Conservation (phyloP, 2,888 invertebrate species). For the Cyclophora albipunctata region DNA sequence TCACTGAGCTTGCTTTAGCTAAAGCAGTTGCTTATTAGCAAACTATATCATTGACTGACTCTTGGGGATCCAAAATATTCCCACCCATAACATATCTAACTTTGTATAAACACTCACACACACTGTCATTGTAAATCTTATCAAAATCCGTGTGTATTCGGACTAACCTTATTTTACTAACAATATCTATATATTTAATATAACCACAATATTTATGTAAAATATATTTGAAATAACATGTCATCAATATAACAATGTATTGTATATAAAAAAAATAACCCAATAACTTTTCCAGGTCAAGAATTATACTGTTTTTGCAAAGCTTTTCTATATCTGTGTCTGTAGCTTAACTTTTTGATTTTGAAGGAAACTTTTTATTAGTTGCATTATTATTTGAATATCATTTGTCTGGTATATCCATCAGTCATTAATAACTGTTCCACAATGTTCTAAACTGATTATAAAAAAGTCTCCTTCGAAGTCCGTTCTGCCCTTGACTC, state of each 20-base stretch:
- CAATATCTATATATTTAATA: no score
- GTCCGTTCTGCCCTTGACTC: slow-evolving; percentile 59
- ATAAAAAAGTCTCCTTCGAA: slow-evolving; percentile 49
- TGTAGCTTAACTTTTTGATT: slow-evolving; percentile 63
- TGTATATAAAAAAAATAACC: slow-evolving; percentile 31
- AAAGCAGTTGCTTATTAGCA: slow-evolving; percentile 62
- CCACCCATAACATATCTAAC: slow-evolving; percentile 2
- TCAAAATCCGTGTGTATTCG: no score
- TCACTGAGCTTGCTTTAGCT: slow-evolving; percentile 57
- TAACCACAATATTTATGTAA: neutral
- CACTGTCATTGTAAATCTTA: no score
- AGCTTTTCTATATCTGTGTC: slow-evolving; percentile 57
- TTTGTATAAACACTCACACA: no score
- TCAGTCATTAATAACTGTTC: neutral
- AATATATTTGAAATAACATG: slow-evolving; percentile 13
- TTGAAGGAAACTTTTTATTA: slow-evolving; percentile 48
- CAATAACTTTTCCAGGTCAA: slow-evolving; percentile 62
- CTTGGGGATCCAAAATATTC: slow-evolving; percentile 18
- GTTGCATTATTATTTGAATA: neutral
- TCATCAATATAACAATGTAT: slow-evolving; percentile 6
- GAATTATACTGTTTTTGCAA: slow-evolving; percentile 29
- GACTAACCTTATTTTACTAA: no score
- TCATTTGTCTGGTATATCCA: neutral
- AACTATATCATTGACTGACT: slow-evolving; percentile 25
- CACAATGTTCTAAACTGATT: neutral